Base-by-base conservation (phyloP, 2,888 invertebrate genomes). In the Parnassius mnemosyne region DNA sequence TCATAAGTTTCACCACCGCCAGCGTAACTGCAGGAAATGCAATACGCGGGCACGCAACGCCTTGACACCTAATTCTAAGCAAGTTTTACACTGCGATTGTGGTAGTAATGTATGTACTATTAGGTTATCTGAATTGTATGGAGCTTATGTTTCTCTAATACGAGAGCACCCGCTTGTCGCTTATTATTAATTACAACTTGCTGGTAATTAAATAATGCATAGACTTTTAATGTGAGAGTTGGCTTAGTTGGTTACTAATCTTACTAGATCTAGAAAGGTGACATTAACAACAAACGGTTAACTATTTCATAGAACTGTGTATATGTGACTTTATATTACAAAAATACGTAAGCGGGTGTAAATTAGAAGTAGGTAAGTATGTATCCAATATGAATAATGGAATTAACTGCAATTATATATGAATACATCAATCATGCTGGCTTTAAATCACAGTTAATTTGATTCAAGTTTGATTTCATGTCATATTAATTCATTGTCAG, bases 1-100 rank as follows among this genome's bases (percentile, higher is more conserved):
- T 89, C 80, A 85, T 83, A 76, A 85, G 83, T 89, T 89, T 89
- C 89, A 88, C 89, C 78, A 76, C 64, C 69, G 77, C 69, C 65
- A 55, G 69, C 75, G 73, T 77, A 74, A 79, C 72, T 79, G 70
- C 71, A 83, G 87, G 85, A 87, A 87, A 78, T 74, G 71, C 68
- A 68, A 68, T 62, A 41, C 13, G 61, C 68, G 67, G 69, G 71
- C 87, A 87, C 87, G 88, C 87, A 79, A 86, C 51, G 61, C 61
- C 66, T 69, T 68, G 66, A 70, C 69, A 73, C 70, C 66, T 68
- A 59, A 34, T 20, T 34, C 52, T 52, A 55, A 52, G 55, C 25
- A 12, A 9, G 9, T 25, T 25, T 12, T 47, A 63, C 59, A 63
- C 50, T 50, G 10, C 11, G 47, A 9, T 13, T 46, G 10, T 43